Conservation (phyloP, 2,797 vertebrate species). For the Phylloscopus collybita region DNA sequence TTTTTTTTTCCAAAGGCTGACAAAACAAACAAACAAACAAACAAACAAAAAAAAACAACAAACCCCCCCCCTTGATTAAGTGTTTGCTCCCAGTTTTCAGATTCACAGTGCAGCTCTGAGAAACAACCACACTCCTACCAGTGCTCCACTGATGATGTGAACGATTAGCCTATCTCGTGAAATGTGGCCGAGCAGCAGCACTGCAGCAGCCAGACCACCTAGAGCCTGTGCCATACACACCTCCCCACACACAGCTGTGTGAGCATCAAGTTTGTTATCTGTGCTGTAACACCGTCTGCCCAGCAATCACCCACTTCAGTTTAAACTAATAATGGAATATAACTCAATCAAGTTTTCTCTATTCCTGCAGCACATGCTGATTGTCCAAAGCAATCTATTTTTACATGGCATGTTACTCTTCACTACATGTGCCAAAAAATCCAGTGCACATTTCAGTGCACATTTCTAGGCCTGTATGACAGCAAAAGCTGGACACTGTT, state of each 20-base stretch:
- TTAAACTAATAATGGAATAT: constrained; percentile 8
- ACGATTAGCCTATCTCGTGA: accelerated
- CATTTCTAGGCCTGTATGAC: not conserved
- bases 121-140: not conserved
- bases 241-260: not conserved
- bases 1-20: not conserved
- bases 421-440: not conserved
- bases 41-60: not conserved
- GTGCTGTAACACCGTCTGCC: not conserved
- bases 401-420: not conserved
- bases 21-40: not conserved
- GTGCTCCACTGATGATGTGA: not conserved
- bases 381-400: not conserved
- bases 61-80: not conserved
- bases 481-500: not conserved
- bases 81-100: not conserved
- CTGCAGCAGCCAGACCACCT: not conserved
- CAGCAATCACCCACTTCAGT: not conserved
- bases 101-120: not conserved
- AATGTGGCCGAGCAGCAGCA: not conserved
- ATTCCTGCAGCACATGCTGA: not conserved
- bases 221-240: accelerated
- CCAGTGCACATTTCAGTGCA: not conserved
- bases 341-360: constrained; percentile 25
- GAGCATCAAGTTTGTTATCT: not conserved